These are phyloP conservation scores for Oligia fasciuncula DNA, from an alignment of 2,888 invertebrate genomes.

Conservation along the genomic window DNA sequence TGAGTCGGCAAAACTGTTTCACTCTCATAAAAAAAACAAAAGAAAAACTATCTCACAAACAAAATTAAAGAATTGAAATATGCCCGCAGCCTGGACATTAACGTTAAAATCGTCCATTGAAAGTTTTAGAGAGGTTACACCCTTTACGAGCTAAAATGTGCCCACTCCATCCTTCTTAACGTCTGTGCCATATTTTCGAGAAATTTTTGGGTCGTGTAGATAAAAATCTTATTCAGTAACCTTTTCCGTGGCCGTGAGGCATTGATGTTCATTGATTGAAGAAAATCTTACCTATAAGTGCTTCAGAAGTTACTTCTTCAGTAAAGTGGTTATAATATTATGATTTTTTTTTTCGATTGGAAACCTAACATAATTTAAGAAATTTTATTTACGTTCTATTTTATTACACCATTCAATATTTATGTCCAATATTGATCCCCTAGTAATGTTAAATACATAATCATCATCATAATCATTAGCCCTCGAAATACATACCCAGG, in stretches of 20 bases:
- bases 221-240: constrained; percentile 13
- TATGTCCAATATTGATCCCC: background rate
- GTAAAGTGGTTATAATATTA: background rate
- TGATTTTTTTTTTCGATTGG: background rate
- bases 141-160: constrained; percentile 17
- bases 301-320: background rate
- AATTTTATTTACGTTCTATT: background rate
- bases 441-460: background rate
- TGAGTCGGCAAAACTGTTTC: background rate
- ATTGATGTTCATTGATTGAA: background rate
- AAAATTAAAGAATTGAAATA: constrained; percentile 32
- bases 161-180: constrained; percentile 19
- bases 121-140: constrained; percentile 44
- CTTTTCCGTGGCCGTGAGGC: background rate
- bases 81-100: constrained; percentile 20
- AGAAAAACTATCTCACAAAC: constrained; percentile 4
- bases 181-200: constrained; percentile 25
- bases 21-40: background rate
- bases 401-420: too few relatives aligned
- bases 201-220: constrained; percentile 27
- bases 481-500: background rate
- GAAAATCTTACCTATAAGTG: background rate
- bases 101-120: constrained; percentile 29
- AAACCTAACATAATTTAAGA: background rate
- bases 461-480: too few relatives aligned